A percentile compares a stretch with the other conserved stretches of the same genome.
phyloP scores from a whole-genome alignment of 1,140 invertebrate species.

The Brachionus rotundiformis region DNA sequence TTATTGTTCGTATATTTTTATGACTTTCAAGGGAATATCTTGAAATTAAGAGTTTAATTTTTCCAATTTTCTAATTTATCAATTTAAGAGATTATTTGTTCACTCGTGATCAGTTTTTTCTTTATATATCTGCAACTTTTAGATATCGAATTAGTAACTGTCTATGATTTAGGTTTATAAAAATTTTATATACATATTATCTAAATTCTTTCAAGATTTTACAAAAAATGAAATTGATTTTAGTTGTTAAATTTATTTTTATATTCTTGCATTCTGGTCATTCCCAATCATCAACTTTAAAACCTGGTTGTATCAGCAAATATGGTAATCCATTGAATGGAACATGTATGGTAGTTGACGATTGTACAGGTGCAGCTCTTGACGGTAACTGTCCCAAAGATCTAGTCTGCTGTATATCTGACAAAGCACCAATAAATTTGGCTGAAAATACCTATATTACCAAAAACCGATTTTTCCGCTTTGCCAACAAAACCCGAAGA shows the following conservation, averaged over 20 bases:
- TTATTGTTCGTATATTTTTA: too few relatives aligned
- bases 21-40: too few relatives aligned
- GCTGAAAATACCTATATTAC: neutral
- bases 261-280: neutral
- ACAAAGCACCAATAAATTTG: neutral
- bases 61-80: too few relatives aligned
- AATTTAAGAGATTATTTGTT: too few relatives aligned
- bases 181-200: too few relatives aligned
- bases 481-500: neutral
- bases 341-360: neutral
- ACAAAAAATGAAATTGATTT: neutral
- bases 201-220: neutral
- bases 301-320: neutral
- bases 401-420: neutral
- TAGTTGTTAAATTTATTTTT: neutral
- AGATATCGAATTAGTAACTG: too few relatives aligned
- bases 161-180: too few relatives aligned
- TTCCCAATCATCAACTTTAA: neutral
- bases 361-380: conserved; percentile 33
- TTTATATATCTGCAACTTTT: too few relatives aligned
- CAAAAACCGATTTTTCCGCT: neutral
- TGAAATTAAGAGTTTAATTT: too few relatives aligned
- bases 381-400: neutral
- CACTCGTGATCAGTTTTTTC: too few relatives aligned
- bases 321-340: neutral